Evolutionary conservation across 1,140 invertebrate species (phyloP), one percentile per base, ranked within the genome.

Genomic region (Drosophila simulans): DNA sequence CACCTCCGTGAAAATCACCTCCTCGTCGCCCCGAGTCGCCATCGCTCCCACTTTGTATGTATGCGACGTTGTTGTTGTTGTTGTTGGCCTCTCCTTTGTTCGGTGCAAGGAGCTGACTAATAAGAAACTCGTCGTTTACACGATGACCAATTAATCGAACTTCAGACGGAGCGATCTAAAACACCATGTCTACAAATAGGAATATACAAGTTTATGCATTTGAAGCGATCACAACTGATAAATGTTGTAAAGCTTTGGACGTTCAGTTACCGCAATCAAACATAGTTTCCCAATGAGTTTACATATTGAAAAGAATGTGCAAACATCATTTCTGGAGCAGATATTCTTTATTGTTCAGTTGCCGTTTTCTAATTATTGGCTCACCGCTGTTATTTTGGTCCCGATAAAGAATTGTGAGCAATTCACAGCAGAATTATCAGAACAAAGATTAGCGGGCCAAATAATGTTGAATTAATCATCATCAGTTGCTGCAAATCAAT

Each of bases 41-140:
- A 55, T 11, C 40, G 42, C 20, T 51, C 65, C 49, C n/a, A 52
- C 27, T 60, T 71, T 70, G 66, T 69, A 63, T 70, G 65, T 45
- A 22, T 57, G 45, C 31, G 11, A 25, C 51, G 45, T 66, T 42
- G 56, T 39, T 35, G 51, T 27, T 35, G 51, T 27, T 48, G 53
- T 22, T 69, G 39, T 48, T 66, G 49, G 34, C 48, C 48, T 68
- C 70, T 85, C 74, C 65, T 80, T 80, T 66, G 57, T 71, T 71
- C 54, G 62, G 62, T 66, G 59, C 55, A 45, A 71, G 68, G 69
- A 72, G 66, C 68, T 72, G 66, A 69, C 66, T 69, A 69, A 69
- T 69, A 17, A 27, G 68, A 57, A 35, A 71, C 68, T 69, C 52
- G 17, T 31, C 27, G 43, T n/a, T 71, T 57, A 57, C 66, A 57